Base-by-base conservation (phyloP, 37 sponge, comb jelly and placozoan genomes). In the Chondrosia reniformis region DNA sequence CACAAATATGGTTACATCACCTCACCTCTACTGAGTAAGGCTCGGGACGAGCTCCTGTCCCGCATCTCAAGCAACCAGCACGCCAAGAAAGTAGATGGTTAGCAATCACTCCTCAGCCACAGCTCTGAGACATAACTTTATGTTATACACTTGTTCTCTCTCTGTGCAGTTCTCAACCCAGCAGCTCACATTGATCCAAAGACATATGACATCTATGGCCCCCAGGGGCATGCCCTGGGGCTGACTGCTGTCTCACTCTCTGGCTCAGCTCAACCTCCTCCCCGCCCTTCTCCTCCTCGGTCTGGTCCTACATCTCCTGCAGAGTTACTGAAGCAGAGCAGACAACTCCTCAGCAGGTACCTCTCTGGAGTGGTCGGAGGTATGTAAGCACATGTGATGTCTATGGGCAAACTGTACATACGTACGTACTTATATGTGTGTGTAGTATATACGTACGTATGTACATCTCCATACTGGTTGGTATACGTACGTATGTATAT, bases 151-250 rank as follows among this genome's bases (percentile, higher is more conserved):
- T 30, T 59, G 61, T 59, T 7, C 61, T 4, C 38, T 17, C 33
- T 38, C 63, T 46, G 25, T 31, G 7, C 71, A 84, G 84, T n/a
- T 28, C 43, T 86, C 19, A 56, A 86, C 15, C 91, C 91, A 25
- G 87, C 91, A 6, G 87, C 91, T 33, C 91, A 86, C 42, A 36
- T 91, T 28, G 91, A 91, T 46, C 77, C 84, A 8, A 17, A 45
- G 21, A 74, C 80, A 25, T 63, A 91, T 55, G 45, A 91, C 45
- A 36, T 91, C 33, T 91, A 91, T 52, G 87, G 81, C 19, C 32
- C 33, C n/a, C 67, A 79, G 33, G 86, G 87, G 15, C 77, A 86
- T 63, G 57, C 87, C 52, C 79, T 91, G 22, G 76, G 52, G 39
- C 69, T 76, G 31, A 76, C 76, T 39, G 27, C 52, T 36, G 33